Conservation (phyloP, 2,888 invertebrate genomes). For the Clistopyga incitator region DNA sequence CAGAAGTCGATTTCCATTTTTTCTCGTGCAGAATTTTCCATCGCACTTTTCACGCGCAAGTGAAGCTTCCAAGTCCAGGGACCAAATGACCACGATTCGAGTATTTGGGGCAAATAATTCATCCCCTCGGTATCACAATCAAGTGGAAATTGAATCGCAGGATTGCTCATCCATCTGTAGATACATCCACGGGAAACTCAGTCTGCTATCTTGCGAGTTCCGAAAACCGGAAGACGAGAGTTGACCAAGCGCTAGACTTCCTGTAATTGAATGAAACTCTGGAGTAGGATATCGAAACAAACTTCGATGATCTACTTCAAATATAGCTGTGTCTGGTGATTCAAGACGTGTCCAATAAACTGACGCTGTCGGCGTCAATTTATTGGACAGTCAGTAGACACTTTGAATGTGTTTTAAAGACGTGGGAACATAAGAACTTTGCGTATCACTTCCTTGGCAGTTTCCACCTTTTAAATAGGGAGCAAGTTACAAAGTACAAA, state of each 20-base stretch:
- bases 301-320: constrained; percentile 10
- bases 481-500: too few relatives aligned
- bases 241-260: neutral
- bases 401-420: neutral
- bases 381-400: neutral
- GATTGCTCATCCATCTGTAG: neutral
- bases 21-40: neutral
- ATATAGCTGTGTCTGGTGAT: neutral
- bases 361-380: neutral
- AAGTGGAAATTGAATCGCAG: neutral
- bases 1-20: constrained; percentile 21
- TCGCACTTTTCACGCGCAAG: neutral
- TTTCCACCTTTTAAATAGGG: too few relatives aligned
- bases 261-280: constrained; percentile 20
- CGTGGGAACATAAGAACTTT: too few relatives aligned
- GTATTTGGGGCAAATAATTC: neutral
- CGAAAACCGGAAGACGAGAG: neutral
- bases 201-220: constrained; percentile 6
- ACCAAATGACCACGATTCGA: neutral
- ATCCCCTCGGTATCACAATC: neutral
- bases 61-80: neutral
- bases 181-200: neutral
- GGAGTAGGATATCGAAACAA: neutral
- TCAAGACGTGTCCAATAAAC: neutral
- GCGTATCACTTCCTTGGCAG: too few relatives aligned